Base-by-base conservation (phyloP, 2,888 invertebrate genomes). In the Tetrapedia diversipes region DNA sequence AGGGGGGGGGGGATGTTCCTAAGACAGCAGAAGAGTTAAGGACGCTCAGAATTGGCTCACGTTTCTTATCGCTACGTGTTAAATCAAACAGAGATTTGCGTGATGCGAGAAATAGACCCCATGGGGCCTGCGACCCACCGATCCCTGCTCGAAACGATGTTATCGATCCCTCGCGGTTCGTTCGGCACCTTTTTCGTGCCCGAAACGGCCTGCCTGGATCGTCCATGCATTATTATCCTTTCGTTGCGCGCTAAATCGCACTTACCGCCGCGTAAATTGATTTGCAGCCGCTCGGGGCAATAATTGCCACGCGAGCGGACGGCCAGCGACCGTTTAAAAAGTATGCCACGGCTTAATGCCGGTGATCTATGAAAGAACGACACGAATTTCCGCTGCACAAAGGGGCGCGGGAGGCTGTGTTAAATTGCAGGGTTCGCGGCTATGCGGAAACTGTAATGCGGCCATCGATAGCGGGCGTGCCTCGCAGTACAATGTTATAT, bases 31-130 rank as follows among this genome's bases (percentile, higher is more conserved):
- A n/a, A n/a, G n/a, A n/a, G n/a, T 80, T 77, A 69, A 67, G 45
- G 64, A 34, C 49, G 47, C 53, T 39, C 4, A 53, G 57, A 67
- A 53, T 24, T 61, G 45, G 51, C 49, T 69, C 71, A 45, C 63
- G 76, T 79, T 76, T 61, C 41, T 68, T 49, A 65, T 66, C 67
- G 82, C 69, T 51, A 34, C 29, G 57, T 29, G 75, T 63, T 69
- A 56, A 64, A 64, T n/a, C 60, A 59, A 29, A 43, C 8, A 24
- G 47, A 59, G 49, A 54, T 82, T 64, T 47, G 59, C 57, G 37
- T 70, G 71, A 73, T 76, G 71, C 63, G 63, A 76, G 45, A 81
- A 79, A 81, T 70, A 73, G 73, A 70, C 43, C 82, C 68, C 71
- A 54, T 4, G 79, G 54, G 68, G 19, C 49, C 27, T 43, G 49